Evolutionary conservation across 2,888 invertebrate genomes (phyloP), one percentile per base, ranked within the genome.

Genomic region (Microplitis deprimator): DNA sequence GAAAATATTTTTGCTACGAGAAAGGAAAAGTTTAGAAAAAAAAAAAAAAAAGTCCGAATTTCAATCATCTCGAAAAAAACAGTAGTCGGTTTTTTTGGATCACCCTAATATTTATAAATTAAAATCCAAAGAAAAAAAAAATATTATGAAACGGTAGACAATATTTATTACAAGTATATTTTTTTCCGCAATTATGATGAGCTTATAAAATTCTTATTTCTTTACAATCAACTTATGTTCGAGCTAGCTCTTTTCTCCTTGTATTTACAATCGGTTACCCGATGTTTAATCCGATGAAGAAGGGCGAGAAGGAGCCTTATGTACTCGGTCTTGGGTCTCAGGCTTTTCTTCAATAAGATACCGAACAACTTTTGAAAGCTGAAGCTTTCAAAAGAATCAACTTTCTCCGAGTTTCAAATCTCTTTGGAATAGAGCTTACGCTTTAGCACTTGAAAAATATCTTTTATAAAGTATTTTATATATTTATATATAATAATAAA

Each of bases 211-310:
- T 65, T 68, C 2, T 60, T 73, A 68, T 65, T 40, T 64, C 71
- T 40, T 41, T 41, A 39, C 39, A 38, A 50, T 62, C 38, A 8
- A 38, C 6, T 16, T 59, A 17, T 68, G 40, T 60, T 65, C 3
- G 2, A 20, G 40, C 41, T 78, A 74, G 79, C 80, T 77, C 77
- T 77, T 64, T 81, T 41, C 68, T 39, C 20, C 29, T 68, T 68
- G 80, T 85, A 82, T 86, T 86, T 85, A 84, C 85, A 84, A 85
- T 84, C 82, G 84, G 85, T 85, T 86, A 84, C 84, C 84, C 81
- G 83, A 84, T 86, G 85, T 83, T 82, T 83, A 83, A 84, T 83
- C 81, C 71, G 71, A 69, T 60, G 20, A 70, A 17, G 20, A 70
- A 39, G 68, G 17, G 17, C 38, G 50, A 40, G 50, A 69, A 74